Evolutionary conservation across 1,140 invertebrate species (phyloP), one percentile per base, ranked within the genome.

Genomic region (Riptortus pedestris): DNA sequence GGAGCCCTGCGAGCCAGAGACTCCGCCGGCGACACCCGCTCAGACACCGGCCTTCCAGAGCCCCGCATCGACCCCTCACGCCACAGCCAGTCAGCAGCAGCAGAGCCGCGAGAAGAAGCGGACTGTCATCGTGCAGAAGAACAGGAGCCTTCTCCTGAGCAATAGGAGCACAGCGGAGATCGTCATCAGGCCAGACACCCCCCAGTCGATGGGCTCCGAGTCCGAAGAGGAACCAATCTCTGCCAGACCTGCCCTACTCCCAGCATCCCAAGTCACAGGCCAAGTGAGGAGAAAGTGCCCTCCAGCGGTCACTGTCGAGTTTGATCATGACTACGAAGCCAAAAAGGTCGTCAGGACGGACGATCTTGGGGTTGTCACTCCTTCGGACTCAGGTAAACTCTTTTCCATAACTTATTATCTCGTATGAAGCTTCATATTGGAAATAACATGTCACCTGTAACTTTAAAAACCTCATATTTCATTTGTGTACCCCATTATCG

Each of bases 351-450:
- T 68, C 67, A 76, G 67, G 58, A 74, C 81, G 47, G 81, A 83
- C 66, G 79, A 79, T 68, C 78, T 86, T 43, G 85, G 85, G 48
- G 81, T 88, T 2, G 85, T 88, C 69, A 91, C 88, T 65, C 88
- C 89, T 51, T 91, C 88, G 2, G 89, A 91, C 80, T 90, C 89
- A 61, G 88, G 90, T 87, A n/a, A n/a, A n/a, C n/a, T n/a, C n/a
- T n/a, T n/a, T n/a, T n/a, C n/a, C n/a, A n/a, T n/a, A n/a, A n/a
- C n/a, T n/a, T n/a, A n/a, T n/a, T n/a, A n/a, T n/a, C n/a, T n/a
- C n/a, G n/a, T n/a, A n/a, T n/a, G n/a, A n/a, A n/a, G n/a, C n/a
- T n/a, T n/a, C n/a, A n/a, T n/a, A n/a, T n/a, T n/a, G n/a, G n/a
- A n/a, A n/a, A n/a, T n/a, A n/a, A n/a, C n/a, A n/a, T n/a, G n/a